These are phyloP conservation scores for Drosophila parthenogenetica DNA, from an alignment of 2,888 invertebrate genomes.

Conservation along the genomic window DNA sequence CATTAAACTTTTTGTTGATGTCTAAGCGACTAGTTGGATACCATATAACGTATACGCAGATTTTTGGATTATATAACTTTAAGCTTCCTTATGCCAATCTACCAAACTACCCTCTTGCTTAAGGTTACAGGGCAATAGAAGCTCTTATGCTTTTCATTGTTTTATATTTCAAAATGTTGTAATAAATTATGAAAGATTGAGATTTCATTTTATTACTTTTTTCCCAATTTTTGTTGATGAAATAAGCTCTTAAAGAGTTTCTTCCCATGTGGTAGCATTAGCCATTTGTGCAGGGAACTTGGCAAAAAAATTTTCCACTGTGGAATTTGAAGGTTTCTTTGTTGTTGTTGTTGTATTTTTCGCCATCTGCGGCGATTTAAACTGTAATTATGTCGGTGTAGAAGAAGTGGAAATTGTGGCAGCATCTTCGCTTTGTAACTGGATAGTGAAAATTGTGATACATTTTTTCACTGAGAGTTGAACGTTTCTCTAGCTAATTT, in stretches of 20 bases:
- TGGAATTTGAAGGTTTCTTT: constrained; percentile 35
- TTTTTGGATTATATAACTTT: no score
- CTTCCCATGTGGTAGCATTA: constrained; percentile 20
- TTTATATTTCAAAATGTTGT: constrained; percentile 11
- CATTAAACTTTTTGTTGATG: no score
- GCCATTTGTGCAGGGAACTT: background rate
- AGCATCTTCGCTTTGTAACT: constrained; percentile 58
- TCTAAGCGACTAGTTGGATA: background rate
- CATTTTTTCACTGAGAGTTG: constrained; percentile 39
- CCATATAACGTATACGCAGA: constrained; percentile 4
- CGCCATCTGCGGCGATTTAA: constrained; percentile 32
- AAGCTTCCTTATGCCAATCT: no score
- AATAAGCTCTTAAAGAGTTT: constrained; percentile 20
- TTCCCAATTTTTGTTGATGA: constrained; percentile 3
- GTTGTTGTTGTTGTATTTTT: constrained; percentile 5
- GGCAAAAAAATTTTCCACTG: constrained; percentile 21
- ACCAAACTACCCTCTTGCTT: background rate
- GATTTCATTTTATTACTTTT: constrained; percentile 3
- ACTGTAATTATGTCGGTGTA: constrained; percentile 56
- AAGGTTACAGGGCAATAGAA: background rate
- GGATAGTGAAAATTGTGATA: constrained; percentile 72
- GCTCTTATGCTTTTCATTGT: background rate
- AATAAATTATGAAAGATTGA: constrained; percentile 17
- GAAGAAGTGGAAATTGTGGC: background rate
- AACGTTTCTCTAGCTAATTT: constrained; percentile 60